Percentiles rank a stretch among this genome's conserved stretches.
phyloP scores from a whole-genome alignment of 1,140 invertebrate species.

The Agrilus planipennis region DNA sequence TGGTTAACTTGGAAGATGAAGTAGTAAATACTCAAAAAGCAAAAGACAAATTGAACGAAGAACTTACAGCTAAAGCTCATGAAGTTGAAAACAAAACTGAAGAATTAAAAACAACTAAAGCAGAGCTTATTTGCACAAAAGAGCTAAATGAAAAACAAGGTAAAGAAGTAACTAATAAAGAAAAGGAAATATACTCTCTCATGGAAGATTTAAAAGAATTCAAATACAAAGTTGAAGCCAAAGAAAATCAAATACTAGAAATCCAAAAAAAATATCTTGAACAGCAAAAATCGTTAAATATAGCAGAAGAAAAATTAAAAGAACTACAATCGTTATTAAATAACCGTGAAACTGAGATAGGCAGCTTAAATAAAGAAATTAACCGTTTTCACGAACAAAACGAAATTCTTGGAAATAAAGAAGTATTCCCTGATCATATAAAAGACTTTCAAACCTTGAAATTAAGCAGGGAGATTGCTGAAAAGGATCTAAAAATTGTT shows the following conservation, averaged over 20 bases:
- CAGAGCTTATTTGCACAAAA: too few relatives aligned
- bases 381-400: conserved; percentile 37
- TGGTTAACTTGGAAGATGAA: conserved; percentile 17
- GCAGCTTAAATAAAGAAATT: conserved; percentile 38
- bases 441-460: conserved; percentile 3
- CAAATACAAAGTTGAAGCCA: conserved; percentile 16
- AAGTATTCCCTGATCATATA: neutral
- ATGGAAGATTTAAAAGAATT: conserved; percentile 26
- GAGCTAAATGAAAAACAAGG: conserved; percentile 28
- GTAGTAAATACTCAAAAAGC: conserved; percentile 11
- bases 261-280: conserved; percentile 13
- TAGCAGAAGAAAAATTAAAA: conserved; percentile 5
- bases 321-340: conserved; percentile 17
- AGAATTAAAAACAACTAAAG: conserved; percentile 17
- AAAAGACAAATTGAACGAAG: conserved; percentile 7
- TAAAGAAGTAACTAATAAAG: conserved; percentile 39
- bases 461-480: conserved; percentile 22
- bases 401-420: conserved; percentile 10
- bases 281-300: neutral
- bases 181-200: conserved; percentile 13
- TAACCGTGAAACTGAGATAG: conserved; percentile 39
- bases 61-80: neutral
- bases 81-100: conserved; percentile 13
- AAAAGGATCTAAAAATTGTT: conserved; percentile 29
- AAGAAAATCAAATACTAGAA: conserved; percentile 6